phyloP scores from a whole-genome alignment of 2,113 vertebrate species.

The Myodes glareolus region DNA sequence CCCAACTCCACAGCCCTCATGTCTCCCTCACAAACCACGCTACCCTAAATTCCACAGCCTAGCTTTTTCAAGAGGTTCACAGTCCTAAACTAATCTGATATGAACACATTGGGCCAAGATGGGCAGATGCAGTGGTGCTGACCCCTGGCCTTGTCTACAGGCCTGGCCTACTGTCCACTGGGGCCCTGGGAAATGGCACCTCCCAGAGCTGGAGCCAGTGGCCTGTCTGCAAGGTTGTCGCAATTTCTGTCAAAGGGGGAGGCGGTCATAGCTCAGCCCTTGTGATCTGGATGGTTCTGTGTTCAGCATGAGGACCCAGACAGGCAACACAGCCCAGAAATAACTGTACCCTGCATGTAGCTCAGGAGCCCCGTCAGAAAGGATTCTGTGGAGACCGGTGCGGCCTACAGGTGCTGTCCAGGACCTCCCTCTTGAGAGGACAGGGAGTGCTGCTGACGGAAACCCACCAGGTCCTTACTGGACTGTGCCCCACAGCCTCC shows the following conservation, averaged over 20 bases:
- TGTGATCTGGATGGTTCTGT: not conserved
- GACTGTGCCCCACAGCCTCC: fast-evolving
- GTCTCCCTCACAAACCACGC: fast-evolving
- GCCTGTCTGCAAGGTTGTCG: not conserved
- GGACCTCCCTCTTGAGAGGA: not conserved
- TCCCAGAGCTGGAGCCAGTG: not conserved
- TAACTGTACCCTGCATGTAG: fast-evolving
- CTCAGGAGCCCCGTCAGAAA: not conserved
- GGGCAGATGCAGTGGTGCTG: fast-evolving
- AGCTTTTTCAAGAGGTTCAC: not conserved
- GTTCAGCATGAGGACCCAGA: not conserved
- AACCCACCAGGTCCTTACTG: fast-evolving
- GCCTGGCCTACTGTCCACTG: not conserved
- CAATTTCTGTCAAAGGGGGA: conserved; percentile 57
- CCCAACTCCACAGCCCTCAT: not conserved
- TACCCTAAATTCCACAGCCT: fast-evolving
- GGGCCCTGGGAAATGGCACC: not conserved
- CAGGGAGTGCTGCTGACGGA: fast-evolving
- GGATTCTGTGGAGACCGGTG: fast-evolving
- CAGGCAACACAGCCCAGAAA: not conserved
- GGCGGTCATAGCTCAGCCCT: not conserved
- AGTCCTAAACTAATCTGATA: not conserved
- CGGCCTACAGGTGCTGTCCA: fast-evolving
- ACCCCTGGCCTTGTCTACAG: not conserved
- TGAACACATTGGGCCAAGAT: not conserved